Evolutionary conservation across 2,888 invertebrate genomes (phyloP).

Genomic region (Scrobipalpa atriplicella): DNA sequence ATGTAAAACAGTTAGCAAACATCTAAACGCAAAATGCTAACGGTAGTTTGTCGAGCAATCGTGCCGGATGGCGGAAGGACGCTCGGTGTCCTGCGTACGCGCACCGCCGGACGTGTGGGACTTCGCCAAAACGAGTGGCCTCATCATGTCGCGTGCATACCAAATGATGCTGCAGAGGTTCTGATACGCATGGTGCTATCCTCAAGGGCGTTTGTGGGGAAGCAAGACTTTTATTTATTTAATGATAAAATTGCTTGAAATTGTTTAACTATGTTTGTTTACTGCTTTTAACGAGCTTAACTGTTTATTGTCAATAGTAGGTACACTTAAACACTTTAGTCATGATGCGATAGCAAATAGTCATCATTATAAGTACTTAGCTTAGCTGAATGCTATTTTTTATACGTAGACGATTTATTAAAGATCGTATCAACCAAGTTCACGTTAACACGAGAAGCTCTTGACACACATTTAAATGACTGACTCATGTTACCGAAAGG

Average conservation of each 20-base stretch:
- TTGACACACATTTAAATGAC: conserved; percentile 43
- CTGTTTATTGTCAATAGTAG: too few species aligned
- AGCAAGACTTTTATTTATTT: too few species aligned
- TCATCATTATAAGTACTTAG: too few species aligned
- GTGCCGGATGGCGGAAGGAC: conserved; percentile 48
- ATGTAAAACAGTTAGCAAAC: conserved; percentile 60
- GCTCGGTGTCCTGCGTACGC: conserved; percentile 36
- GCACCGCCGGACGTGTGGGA: conserved; percentile 51
- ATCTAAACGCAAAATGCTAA: conserved; percentile 45
- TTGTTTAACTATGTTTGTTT: too few species aligned
- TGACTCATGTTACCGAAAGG: conserved; percentile 39
- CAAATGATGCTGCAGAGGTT: background rate
- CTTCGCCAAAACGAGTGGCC: conserved; percentile 59
- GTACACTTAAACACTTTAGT: too few species aligned
- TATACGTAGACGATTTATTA: conserved; percentile 36
- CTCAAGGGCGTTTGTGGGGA: background rate
- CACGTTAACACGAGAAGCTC: conserved; percentile 48
- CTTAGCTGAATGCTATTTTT: conserved; percentile 5
- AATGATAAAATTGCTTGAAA: too few species aligned
- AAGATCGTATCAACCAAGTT: conserved; percentile 42
- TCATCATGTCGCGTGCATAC: conserved; percentile 49
- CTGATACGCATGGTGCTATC: background rate
- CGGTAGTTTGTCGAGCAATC: conserved; percentile 49
- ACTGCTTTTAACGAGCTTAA: too few species aligned
- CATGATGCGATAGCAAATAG: too few species aligned